phyloP scores from a whole-genome alignment of 2,888 invertebrate species.

The Ennomos fuscantarius region DNA sequence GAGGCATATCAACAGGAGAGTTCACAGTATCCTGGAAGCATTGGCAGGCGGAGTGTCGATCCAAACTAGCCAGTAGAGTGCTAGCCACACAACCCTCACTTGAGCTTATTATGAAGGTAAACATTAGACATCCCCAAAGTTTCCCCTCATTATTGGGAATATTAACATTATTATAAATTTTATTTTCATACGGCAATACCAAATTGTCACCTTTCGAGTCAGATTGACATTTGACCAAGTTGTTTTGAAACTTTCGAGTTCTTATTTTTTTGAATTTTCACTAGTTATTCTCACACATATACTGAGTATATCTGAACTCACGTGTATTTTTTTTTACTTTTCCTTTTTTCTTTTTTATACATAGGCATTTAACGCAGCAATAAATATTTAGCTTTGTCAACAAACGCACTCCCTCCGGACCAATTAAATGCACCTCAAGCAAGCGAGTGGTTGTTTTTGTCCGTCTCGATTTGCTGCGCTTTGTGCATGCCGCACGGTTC shows the following conservation, averaged over 20 bases:
- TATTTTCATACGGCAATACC: too few species aligned
- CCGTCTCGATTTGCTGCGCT: constrained; percentile 51
- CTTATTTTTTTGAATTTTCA: too few species aligned
- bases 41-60: constrained; percentile 94
- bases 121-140: background rate
- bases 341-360: too few species aligned
- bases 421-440: constrained; percentile 72
- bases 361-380: background rate
- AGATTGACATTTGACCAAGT: too few species aligned
- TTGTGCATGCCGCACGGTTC: constrained; percentile 70
- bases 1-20: constrained; percentile 92
- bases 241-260: too few species aligned
- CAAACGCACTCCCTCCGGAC: constrained; percentile 46
- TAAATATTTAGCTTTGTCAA: constrained; percentile 31
- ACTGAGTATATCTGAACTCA: too few species aligned
- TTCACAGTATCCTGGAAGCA: constrained; percentile 94
- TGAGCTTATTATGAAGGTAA: constrained; percentile 90
- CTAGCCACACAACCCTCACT: constrained; percentile 88
- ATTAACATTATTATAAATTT: too few species aligned
- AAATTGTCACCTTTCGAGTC: too few species aligned
- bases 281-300: too few species aligned
- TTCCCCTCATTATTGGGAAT: too few species aligned
- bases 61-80: constrained; percentile 89
- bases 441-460: constrained; percentile 69
- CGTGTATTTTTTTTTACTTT: too few species aligned